phyloP scores from a whole-genome alignment of 2,797 vertebrate genomes.

The Tympanoctomys barrerae region DNA sequence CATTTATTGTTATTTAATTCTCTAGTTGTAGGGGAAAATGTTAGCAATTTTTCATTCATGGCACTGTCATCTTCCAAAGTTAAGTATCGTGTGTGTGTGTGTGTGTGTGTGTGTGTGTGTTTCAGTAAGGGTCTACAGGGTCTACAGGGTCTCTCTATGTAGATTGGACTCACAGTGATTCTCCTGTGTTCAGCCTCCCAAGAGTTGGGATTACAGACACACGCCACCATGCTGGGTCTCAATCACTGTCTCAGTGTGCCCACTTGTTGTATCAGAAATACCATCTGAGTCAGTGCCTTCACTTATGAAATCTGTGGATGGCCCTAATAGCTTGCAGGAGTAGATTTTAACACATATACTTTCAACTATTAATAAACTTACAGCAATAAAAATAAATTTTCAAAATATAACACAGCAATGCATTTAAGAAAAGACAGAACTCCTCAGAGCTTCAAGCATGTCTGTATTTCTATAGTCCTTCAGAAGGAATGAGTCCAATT shows the following conservation, averaged over 20 bases:
- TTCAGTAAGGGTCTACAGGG: too few species aligned
- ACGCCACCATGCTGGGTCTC: too few species aligned
- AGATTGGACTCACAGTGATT: too few species aligned
- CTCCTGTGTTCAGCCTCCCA: too few species aligned
- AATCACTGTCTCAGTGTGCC: too few species aligned
- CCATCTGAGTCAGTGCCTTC: background rate
- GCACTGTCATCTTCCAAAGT: background rate
- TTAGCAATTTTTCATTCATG: background rate
- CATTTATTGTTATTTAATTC: background rate
- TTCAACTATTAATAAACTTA: background rate
- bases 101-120: too few species aligned
- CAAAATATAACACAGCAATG: background rate
- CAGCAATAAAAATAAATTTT: background rate
- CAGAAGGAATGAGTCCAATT: background rate
- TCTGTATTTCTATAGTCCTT: background rate
- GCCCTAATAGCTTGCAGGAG: background rate
- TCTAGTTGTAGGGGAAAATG: background rate
- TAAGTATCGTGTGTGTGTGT: background rate
- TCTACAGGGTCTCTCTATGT: too few species aligned
- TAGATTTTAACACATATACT: background rate
- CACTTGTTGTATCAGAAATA: background rate
- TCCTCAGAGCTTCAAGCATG: background rate
- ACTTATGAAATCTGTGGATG: conserved; percentile 7
- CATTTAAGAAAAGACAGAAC: background rate
- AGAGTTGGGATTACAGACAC: too few species aligned